Conservation (phyloP, 2,888 invertebrate species). For the Bellardia bayeri region DNA sequence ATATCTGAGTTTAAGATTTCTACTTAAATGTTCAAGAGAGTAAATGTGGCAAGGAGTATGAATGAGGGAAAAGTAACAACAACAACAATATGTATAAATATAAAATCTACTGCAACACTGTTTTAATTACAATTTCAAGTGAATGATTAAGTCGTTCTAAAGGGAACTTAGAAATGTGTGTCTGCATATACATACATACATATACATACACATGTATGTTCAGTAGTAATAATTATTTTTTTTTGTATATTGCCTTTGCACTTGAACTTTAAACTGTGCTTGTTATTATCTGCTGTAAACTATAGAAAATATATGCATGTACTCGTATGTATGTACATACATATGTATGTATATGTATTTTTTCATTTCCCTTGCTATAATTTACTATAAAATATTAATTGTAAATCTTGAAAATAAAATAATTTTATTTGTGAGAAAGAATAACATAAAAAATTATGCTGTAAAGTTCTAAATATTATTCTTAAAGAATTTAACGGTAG, state of each 20-base stretch:
- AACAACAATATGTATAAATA: neutral
- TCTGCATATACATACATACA: neutral
- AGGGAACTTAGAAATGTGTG: neutral
- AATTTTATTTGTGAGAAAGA: conserved; percentile 30
- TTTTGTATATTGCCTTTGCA: neutral
- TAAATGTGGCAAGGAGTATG: neutral
- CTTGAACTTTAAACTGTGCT: conserved; percentile 57
- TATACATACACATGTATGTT: neutral
- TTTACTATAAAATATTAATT: conserved; percentile 5
- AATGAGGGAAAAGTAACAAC: neutral
- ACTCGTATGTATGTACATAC: no score
- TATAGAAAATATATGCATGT: conserved; percentile 14
- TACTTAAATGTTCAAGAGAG: conserved; percentile 14
- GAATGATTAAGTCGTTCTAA: conserved; percentile 52
- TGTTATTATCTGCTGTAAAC: conserved; percentile 33
- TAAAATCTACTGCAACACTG: conserved; percentile 34
- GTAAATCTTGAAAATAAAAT: conserved; percentile 29
- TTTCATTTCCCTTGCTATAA: neutral
- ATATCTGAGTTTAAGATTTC: conserved; percentile 27
- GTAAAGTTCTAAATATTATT: conserved; percentile 11
- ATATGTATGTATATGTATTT: neutral
- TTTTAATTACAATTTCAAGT: conserved; percentile 63
- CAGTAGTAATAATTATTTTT: neutral
- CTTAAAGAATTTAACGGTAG: neutral
- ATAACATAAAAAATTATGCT: neutral